phyloP scores from a whole-genome alignment of 1,140 invertebrate species.

The Helicoverpa zea region DNA sequence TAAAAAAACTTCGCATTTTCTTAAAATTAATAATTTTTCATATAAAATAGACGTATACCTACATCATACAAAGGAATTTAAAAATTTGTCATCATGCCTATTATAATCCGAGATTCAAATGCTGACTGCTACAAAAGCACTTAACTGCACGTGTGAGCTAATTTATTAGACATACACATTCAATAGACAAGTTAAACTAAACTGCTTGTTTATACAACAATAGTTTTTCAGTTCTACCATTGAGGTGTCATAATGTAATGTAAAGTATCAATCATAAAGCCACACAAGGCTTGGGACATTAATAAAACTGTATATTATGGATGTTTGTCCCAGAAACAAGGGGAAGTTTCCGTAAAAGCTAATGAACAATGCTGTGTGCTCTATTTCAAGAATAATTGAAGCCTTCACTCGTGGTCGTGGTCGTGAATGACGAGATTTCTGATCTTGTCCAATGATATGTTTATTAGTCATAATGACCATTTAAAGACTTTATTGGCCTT shows the following conservation, averaged over 20 bases:
- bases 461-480: neutral
- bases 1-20: no score
- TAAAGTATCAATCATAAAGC: constrained; percentile 31
- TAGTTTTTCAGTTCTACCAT: constrained; percentile 9
- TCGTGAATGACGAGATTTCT: neutral
- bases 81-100: no score
- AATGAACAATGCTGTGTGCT: neutral
- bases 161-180: neutral
- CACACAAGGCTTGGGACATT: constrained; percentile 12
- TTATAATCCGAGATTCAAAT: no score
- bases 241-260: constrained; percentile 12
- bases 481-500: no score
- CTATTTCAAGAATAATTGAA: neutral
- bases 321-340: constrained; percentile 2
- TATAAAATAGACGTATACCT: no score
- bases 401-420: neutral
- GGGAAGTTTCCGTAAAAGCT: constrained; percentile 20
- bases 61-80: no score
- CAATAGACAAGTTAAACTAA: constrained; percentile 2
- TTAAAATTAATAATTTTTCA: no score
- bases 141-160: no score
- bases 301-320: constrained; percentile 31
- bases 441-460: neutral
- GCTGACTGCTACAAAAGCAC: no score
- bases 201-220: constrained; percentile 16